Percentiles rank a stretch among this genome's conserved stretches.
phyloP scores from a whole-genome alignment of 2,888 invertebrate species.

The Heliconius aoede region DNA sequence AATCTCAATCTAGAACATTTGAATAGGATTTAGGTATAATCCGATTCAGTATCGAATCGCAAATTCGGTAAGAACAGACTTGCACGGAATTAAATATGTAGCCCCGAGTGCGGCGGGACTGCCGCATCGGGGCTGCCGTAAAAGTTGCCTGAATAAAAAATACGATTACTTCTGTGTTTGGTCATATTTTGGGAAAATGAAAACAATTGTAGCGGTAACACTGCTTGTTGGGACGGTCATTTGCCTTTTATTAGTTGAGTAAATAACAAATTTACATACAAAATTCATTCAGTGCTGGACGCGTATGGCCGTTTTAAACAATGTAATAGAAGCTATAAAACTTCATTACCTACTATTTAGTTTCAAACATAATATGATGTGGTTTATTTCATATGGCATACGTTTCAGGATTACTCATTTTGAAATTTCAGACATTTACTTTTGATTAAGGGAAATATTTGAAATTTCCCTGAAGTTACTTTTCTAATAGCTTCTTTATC shows the following conservation, averaged over 20 bases:
- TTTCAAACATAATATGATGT: not conserved
- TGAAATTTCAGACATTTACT: not conserved
- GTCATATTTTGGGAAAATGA: slow-evolving; percentile 18
- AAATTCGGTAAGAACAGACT: slow-evolving; percentile 6
- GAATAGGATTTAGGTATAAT: not conserved
- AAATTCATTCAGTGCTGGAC: not conserved
- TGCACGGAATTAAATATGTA: slow-evolving; percentile 21
- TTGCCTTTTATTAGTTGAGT: not conserved
- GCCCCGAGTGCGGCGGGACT: not conserved
- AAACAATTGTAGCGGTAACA: not conserved
- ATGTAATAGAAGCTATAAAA: not conserved
- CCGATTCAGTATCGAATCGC: slow-evolving; percentile 7
- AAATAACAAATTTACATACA: slow-evolving; percentile 12
- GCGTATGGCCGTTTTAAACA: not conserved
- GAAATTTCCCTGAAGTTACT: not conserved
- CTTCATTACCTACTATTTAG: slow-evolving; percentile 2
- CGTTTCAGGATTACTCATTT: not conserved
- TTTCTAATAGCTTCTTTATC: slow-evolving; percentile 5
- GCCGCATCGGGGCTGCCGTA: slow-evolving; percentile 17
- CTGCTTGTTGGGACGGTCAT: not conserved
- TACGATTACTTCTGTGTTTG: not conserved
- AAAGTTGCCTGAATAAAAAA: slow-evolving; percentile 23
- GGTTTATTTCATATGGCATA: not conserved
- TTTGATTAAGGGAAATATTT: not conserved
- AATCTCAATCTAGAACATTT: not conserved